Evolutionary conservation across 2,113 vertebrate species (phyloP).

Genomic region (Sphyrna mokarran): DNA sequence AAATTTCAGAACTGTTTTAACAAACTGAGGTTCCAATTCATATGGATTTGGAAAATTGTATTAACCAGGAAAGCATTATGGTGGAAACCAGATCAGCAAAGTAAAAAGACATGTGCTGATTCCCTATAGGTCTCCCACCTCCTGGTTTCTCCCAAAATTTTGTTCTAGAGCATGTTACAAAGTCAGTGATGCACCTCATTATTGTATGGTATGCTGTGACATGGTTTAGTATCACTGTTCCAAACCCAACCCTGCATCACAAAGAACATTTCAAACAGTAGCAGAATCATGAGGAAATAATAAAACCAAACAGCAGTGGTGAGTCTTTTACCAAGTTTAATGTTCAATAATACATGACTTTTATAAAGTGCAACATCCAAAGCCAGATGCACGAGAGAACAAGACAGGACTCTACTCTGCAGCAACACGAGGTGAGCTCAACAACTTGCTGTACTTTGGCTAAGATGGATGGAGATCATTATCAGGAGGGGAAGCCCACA

Average conservation of each 20-base stretch:
- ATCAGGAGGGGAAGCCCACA: not conserved
- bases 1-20: too few relatives aligned
- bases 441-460: not conserved
- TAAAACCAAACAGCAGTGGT: not conserved
- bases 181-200: too few relatives aligned
- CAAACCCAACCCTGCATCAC: not conserved
- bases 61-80: too few relatives aligned
- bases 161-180: too few relatives aligned
- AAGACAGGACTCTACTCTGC: not conserved
- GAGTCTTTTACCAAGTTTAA: conserved; percentile 26
- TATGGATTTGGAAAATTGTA: too few relatives aligned
- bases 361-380: conserved; percentile 27
- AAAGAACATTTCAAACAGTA: not conserved
- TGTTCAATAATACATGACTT: conserved; percentile 31
- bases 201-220: too few relatives aligned
- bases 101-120: too few relatives aligned
- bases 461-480: not conserved
- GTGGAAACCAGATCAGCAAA: too few relatives aligned
- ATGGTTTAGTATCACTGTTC: too few relatives aligned
- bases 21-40: too few relatives aligned
- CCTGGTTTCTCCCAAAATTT: too few relatives aligned
- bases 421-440: not conserved
- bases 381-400: not conserved
- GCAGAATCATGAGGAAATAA: not conserved
- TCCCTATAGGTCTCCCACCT: too few relatives aligned